Evolutionary conservation across 2,113 vertebrate genomes (phyloP).

Genomic region (Microtus ochrogaster): DNA sequence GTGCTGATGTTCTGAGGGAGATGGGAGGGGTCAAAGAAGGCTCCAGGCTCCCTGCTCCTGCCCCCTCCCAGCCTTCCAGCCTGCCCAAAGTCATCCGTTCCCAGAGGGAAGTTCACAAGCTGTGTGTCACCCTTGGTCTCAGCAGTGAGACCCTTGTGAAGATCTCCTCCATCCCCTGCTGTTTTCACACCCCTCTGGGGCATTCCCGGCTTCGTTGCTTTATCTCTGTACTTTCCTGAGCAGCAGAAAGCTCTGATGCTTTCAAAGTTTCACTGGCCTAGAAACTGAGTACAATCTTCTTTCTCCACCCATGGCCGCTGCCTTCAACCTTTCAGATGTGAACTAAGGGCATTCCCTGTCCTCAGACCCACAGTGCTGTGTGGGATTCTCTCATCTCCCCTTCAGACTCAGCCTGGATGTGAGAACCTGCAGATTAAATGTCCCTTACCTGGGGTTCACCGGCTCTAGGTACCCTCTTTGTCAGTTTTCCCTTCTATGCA

Average conservation of each 20-base stretch:
- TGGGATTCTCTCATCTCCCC: background rate
- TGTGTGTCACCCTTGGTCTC: background rate
- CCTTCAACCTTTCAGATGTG: background rate
- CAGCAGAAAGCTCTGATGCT: background rate
- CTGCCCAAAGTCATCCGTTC: background rate
- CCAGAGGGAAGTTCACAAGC: background rate
- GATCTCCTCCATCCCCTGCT: background rate
- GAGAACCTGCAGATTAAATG: background rate
- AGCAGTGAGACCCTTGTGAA: background rate
- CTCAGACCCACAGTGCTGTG: background rate
- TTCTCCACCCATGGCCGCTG: background rate
- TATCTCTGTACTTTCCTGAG: background rate
- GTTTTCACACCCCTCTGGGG: background rate
- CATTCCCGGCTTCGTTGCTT: background rate
- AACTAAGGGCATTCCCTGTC: background rate
- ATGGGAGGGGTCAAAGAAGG: background rate
- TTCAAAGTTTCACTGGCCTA: background rate
- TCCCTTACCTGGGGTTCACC: background rate
- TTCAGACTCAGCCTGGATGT: background rate
- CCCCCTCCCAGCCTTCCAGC: background rate
- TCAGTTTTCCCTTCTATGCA: background rate
- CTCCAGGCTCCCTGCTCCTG: background rate
- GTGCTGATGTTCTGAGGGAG: background rate
- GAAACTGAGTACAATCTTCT: background rate
- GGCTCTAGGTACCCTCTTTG: background rate